A percentile compares a stretch with the other conserved stretches of the same genome.
phyloP scores from a whole-genome alignment of 2,797 vertebrate species.

The Kryptolebias ocellatus region DNA sequence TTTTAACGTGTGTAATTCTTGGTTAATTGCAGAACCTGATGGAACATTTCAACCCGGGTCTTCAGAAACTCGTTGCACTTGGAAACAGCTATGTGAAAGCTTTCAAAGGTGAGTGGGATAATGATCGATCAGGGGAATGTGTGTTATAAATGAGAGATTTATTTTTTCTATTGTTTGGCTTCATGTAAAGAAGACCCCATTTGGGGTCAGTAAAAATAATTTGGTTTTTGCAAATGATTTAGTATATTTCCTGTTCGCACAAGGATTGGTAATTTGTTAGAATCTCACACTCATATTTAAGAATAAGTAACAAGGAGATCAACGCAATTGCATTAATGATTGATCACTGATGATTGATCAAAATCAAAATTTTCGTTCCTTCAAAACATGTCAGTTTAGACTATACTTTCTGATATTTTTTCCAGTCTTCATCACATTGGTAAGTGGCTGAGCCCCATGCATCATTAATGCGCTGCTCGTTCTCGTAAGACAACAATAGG shows the following conservation, averaged over 20 bases:
- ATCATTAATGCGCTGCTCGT: slow-evolving; percentile 50
- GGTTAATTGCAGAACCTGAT: slow-evolving; percentile 85
- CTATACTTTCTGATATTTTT: not conserved
- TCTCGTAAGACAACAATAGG: slow-evolving; percentile 39
- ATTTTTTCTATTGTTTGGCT: too few species aligned
- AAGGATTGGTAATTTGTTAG: too few species aligned
- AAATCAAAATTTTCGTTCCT: not conserved
- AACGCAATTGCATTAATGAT: too few species aligned
- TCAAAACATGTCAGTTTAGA: not conserved
- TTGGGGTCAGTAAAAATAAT: not conserved
- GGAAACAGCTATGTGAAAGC: slow-evolving; percentile 93
- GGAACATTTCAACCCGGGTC: slow-evolving; percentile 94
- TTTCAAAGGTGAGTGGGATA: slow-evolving; percentile 86
- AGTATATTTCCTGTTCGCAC: too few species aligned
- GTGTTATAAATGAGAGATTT: not conserved
- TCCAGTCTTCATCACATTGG: slow-evolving; percentile 3
- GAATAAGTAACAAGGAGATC: too few species aligned
- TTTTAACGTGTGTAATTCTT: slow-evolving; percentile 9
- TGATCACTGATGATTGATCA: not conserved
- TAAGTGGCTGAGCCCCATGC: slow-evolving; percentile 40
- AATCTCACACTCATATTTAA: too few species aligned
- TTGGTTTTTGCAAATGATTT: not conserved
- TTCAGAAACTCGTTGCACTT: slow-evolving; percentile 91
- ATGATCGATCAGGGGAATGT: not conserved
- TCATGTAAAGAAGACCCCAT: too few species aligned